These are phyloP conservation scores for Heterotilapia buettikoferi DNA, from an alignment of 2,113 vertebrate genomes.

Conservation along the genomic window DNA sequence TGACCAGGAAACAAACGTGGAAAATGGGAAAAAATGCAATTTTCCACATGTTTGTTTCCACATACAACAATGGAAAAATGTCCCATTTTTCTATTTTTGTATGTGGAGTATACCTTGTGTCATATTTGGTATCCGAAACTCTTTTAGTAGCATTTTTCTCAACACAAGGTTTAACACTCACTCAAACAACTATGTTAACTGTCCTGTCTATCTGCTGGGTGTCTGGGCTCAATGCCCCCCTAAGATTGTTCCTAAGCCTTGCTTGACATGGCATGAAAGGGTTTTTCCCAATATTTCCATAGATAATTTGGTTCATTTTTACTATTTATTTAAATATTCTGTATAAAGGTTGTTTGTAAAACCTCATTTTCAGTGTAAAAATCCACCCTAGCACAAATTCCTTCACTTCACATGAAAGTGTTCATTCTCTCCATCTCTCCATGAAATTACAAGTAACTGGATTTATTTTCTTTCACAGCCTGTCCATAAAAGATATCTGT, in stretches of 20 bases:
- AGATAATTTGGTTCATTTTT: background rate
- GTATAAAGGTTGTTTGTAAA: background rate
- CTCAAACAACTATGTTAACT: background rate
- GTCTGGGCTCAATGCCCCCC: background rate
- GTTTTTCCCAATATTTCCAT: background rate
- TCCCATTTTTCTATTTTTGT: background rate
- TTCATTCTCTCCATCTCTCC: background rate
- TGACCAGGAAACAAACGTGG: background rate
- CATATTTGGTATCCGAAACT: background rate
- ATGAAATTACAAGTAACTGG: background rate
- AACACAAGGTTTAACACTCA: background rate
- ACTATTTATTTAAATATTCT: background rate
- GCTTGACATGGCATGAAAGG: background rate
- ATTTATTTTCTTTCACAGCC: background rate
- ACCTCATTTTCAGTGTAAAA: background rate
- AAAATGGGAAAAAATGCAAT: background rate
- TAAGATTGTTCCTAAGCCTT: background rate
- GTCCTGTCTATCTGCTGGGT: background rate
- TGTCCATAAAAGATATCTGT: background rate
- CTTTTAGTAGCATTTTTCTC: background rate
- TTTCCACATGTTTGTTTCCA: too few species aligned
- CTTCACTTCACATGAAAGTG: background rate
- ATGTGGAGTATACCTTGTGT: background rate
- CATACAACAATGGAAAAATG: background rate
- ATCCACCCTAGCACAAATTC: background rate